Evolutionary conservation across 2,113 vertebrate species (phyloP).

Genomic region (Elanoides forficatus): DNA sequence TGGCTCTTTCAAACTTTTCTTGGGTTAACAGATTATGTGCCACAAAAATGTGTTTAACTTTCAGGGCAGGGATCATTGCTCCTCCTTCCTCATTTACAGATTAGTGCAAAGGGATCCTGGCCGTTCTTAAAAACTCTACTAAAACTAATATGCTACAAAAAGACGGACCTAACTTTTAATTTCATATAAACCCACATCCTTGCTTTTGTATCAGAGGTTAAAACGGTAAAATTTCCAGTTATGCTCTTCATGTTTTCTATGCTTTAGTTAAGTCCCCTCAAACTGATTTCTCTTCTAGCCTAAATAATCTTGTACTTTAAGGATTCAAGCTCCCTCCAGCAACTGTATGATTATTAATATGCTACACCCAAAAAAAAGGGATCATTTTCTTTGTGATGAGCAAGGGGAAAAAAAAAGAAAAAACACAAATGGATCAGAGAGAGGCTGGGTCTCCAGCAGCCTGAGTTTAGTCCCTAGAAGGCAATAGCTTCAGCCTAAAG

Average conservation of each 20-base stretch:
- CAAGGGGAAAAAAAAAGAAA: fast-evolving
- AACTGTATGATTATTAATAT: not conserved
- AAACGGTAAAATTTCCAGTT: not conserved
- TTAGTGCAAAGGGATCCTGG: not conserved
- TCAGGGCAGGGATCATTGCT: not conserved
- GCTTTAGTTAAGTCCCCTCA: not conserved
- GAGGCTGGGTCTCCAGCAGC: not conserved
- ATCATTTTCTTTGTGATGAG: not conserved
- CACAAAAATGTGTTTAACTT: not conserved
- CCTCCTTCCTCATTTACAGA: not conserved
- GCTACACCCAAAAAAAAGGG: not conserved
- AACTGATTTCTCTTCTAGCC: not conserved
- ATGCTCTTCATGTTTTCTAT: not conserved
- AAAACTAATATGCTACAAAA: not conserved
- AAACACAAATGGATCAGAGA: not conserved
- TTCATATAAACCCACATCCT: not conserved
- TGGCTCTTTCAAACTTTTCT: not conserved
- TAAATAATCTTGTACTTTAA: not conserved
- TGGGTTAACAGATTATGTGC: not conserved
- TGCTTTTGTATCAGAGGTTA: not conserved
- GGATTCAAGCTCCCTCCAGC: not conserved
- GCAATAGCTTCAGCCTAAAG: not conserved
- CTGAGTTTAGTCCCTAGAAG: not conserved
- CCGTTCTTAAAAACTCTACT: not conserved
- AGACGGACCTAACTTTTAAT: not conserved